Base-by-base conservation (phyloP, 2,888 invertebrate species). In the Ametastegia equiseti region DNA sequence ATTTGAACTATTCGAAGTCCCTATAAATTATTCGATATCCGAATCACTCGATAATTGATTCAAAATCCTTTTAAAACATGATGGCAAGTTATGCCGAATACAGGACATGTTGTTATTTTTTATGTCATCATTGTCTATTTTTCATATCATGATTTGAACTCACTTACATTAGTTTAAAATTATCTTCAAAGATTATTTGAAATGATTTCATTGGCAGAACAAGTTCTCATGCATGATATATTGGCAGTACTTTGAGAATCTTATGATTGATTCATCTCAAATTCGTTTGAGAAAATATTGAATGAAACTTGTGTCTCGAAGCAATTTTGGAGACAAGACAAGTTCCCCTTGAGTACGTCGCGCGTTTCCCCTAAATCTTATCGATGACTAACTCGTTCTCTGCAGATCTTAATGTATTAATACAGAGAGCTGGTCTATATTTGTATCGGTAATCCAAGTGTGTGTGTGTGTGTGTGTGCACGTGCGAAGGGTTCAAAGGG, bases 401-500 rank as follows among this genome's bases (percentile, higher is more conserved):
- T 54, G 11, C 19, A 54, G 19, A 23, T 54, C 19, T 54, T 54
- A 7, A 23, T 23, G 54, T 54, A 54, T 54, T 23, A 23, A 23
- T 23, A 54, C 23, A 23, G 54, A 54, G 19, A 2, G 7, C 2
- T 11, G 9, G 23, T 42, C 7, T 54, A 19, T 23, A 19, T 23
- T 7, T 54, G 19, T 19, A 54, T 19, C 23, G 9, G 7, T 54
- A 54, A 9, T 23, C 19, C 19, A 23, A 54, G 7, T 33, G 63
- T 15, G 27, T 30, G 36, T 36, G 63, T 19, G 33, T 33, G 6
- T 36, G n/a, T 33, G n/a, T n/a, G 36, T 65, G 63, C 27, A 42
- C 67, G 45, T 45, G 71, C 27, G 27, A 30, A 36, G 30, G 45
- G 71, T 71, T 71, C 71, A 71, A 71, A 45, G 71, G 45, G 71